Evolutionary conservation across 2,888 invertebrate species (phyloP), one percentile per base, ranked within the genome.

Genomic region (Archaeoteleia sp.): DNA sequence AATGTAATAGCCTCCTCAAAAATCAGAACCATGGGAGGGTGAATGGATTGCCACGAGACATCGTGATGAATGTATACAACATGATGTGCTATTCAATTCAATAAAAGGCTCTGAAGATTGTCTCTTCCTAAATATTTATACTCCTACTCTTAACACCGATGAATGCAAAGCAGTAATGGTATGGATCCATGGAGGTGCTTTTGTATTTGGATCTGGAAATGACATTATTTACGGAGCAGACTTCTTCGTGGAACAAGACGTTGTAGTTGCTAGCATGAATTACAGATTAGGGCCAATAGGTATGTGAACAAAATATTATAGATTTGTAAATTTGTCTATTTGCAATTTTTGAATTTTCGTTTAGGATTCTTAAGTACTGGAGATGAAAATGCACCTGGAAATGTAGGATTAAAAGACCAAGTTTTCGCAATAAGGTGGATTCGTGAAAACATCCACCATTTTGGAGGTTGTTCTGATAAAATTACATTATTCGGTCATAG

Each of bases 401-500:
- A 83, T 42, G 73, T 68, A 1, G 82, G 82, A 1, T 32, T 82
- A 37, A 82, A 83, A 61, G 83, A 82, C 61, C 82, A 82, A 55
- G 78, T 76, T 1, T 73, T 78, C 74, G 82, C 80, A 9, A 54
- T 83, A 9, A 78, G 74, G 39, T 83, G 83, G 83, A 72, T 81
- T 14, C 74, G 72, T 42, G 75, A 83, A 34, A 83, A 83, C 39
- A 81, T 83, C 40, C 67, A 75, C 34, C 73, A 78, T 32, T 83
- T 83, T 17, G 81, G 82, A 9, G 83, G 82, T 5, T 80, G 78
- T 61, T 72, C 74, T 0, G 55, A 76, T 2, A 78, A 75, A 51
- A 75, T 83, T 1, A 82, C 83, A 1, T 65, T 83, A 34, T 78
- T 77, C 7, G 82, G 83, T 7, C 49, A 62, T 0, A 74, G 72